A percentile compares a stretch with the other conserved stretches of the same genome.
phyloP scores from a whole-genome alignment of 2,797 vertebrate species.

The Discoglossus pictus region DNA sequence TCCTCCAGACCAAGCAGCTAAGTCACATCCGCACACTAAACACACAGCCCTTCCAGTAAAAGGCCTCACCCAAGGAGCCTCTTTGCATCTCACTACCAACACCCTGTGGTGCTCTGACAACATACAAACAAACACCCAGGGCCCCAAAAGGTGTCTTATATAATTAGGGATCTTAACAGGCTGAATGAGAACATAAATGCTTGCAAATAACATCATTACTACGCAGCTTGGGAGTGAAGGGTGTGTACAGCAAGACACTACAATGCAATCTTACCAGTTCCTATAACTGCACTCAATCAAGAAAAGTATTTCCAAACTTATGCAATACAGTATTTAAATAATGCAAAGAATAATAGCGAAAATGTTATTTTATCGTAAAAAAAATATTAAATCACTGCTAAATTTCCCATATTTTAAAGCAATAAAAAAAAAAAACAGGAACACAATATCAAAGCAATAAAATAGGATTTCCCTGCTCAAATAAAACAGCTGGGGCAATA shows the following conservation, averaged over 20 bases:
- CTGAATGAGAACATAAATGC: conserved; percentile 41
- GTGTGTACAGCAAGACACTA: conserved; percentile 1
- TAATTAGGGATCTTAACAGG: conserved; percentile 63
- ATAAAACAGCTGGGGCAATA: conserved; percentile 50
- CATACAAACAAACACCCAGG: conserved; percentile 64
- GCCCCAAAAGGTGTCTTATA: conserved; percentile 54
- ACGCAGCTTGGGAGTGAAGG: neutral
- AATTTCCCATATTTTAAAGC: no score
- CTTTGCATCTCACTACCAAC: conserved; percentile 60
- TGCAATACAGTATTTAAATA: no score
- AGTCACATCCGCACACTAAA: conserved; percentile 82
- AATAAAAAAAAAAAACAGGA: conserved; percentile 23
- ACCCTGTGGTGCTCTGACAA: conserved; percentile 58
- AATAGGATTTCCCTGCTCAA: neutral
- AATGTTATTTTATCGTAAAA: no score
- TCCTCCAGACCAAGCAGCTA: conserved; percentile 81
- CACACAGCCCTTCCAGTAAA: conserved; percentile 77
- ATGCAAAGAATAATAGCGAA: neutral
- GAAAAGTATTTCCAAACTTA: no score
- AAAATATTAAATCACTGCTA: no score
- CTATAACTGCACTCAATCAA: conserved; percentile 14
- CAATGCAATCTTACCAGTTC: conserved; percentile 10
- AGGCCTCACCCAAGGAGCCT: conserved; percentile 78
- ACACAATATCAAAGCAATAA: conserved; percentile 42
- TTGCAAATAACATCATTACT: conserved; percentile 51